Base-by-base conservation (phyloP, 2,113 vertebrate genomes). In the Saimiri boliviensis region DNA sequence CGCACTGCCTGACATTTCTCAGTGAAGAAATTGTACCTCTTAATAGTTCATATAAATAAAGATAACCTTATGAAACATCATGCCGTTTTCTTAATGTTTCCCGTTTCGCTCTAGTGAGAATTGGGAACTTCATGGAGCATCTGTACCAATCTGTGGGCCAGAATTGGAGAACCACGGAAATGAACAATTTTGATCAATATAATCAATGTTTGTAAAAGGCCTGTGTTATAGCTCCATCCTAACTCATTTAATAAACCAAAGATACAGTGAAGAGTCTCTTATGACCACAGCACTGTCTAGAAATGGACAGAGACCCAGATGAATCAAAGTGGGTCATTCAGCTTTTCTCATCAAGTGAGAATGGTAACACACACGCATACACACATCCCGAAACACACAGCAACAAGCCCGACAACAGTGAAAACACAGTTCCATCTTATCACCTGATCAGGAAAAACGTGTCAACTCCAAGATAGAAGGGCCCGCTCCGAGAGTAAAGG, bases 361-460 rank as follows among this genome's bases (percentile, higher is more conserved):
- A 58, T 1, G 20, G 5, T 45, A 8, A 32, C 60, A 9, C 49
- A 30, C 2, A 5, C 23, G 40, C 25, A 42, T 2, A 12, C 30
- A 23, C 45, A 13, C 17, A 10, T 10, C 52, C 54, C 16, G 40
- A 4, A 40, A 45, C 37, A 27, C 47, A 17, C 37, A 60, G 47
- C 49, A 30, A 30, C 11, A 12, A 8, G 40, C 35, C 12, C 23
- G 27, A 3, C 17, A 52, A 21, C 70, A 23, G 60, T 4, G 8
- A n/a, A 25, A 70, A 54, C 9, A 16, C 16, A 56, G 77, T 3
- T 82, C 80, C 9, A 32, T 84, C 6, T 17, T 3, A 92, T 99
- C 98, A 99, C 99, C 99, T 99, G 56, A 99, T 96, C 45, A 99
- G 96, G 79, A 99, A 98, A 93, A 99, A 99, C 0, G 99, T 99